Conservation (phyloP, 2,797 vertebrate species). For the Argyrosomus regius region DNA sequence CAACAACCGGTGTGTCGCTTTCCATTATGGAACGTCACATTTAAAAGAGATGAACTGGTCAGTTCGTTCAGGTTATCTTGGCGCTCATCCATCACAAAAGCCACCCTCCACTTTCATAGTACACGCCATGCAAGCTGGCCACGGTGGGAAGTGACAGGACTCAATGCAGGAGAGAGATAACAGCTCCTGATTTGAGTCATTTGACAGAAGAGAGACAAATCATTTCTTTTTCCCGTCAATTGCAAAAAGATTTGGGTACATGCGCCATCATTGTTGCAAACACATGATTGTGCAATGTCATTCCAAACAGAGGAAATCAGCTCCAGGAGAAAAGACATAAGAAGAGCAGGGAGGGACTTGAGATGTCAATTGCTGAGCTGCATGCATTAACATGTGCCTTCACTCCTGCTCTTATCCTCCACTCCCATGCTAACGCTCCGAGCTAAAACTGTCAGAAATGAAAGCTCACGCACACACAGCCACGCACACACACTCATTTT, state of each 20-base stretch:
- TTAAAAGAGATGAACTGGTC: not conserved
- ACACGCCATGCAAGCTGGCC: not conserved
- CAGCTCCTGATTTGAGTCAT: not conserved
- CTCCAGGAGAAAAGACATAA: not conserved
- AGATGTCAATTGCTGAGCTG: conserved; percentile 26
- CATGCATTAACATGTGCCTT: conserved; percentile 61
- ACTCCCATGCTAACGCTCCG: not conserved
- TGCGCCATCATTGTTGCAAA: not conserved
- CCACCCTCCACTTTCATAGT: not conserved
- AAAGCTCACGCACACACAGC: not conserved
- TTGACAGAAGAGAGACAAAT: not conserved
- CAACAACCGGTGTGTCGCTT: not conserved
- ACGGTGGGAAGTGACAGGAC: not conserved
- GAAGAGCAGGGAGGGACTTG: conserved; percentile 22
- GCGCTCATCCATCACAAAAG: conserved; percentile 22
- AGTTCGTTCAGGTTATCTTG: conserved; percentile 29
- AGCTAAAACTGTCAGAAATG: conserved; percentile 33
- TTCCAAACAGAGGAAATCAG: conserved; percentile 1
- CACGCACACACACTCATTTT: not conserved
- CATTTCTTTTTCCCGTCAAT: not conserved
- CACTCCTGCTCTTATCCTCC: not conserved
- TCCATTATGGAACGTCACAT: conserved; percentile 17
- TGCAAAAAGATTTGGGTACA: not conserved
- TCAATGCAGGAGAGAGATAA: not conserved
- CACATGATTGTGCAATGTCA: conserved; percentile 16